Base-by-base conservation (phyloP, 2,888 invertebrate genomes). In the Rhamnusium bicolor region DNA sequence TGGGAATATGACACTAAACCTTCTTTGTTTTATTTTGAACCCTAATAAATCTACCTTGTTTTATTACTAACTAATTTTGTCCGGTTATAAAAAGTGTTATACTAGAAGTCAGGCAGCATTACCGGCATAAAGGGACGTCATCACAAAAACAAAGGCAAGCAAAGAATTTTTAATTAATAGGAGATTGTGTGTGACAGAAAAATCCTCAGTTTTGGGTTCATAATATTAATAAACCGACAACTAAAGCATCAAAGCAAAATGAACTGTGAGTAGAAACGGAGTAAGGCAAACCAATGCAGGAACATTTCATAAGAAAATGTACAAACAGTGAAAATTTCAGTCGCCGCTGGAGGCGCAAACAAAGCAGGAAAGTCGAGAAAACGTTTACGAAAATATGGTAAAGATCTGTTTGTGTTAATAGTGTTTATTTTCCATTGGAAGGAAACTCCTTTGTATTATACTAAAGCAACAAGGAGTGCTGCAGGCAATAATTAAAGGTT, bases 401-500 rank as follows among this genome's bases (percentile, higher is more conserved):
- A 72, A 74, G 78, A 79, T 79, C 73, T 76, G 75, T 79, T 77
- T 78, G 77, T 70, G 74, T 73, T 76, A 70, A 72, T 78, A 73
- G 70, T 79, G 81, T 80, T 79, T 80, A 79, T 76, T 81, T 81
- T 79, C 75, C 73, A 77, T 79, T 79, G 78, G 56, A 49, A 73
- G 74, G 69, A 68, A 73, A 74, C 74, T 77, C 78, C 78, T 79
- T 79, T 82, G 80, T 79, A 72, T 58, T 73, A 65, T 56, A 32
- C 29, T 72, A 74, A 53, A 75, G 73, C 73, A 78, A 74, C 76
- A 79, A 80, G 73, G 72, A 77, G 72, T 61, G 80, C 85, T 78
- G 65, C 40, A 24, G 80, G 85, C 83, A 79, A 83, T 84, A 84
- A 85, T 84, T 85, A 84, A 83, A 84, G 83, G 82, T 84, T 84